Evolutionary conservation across 2,113 vertebrate genomes (phyloP), one percentile per base, ranked within the genome.

Genomic region (Varanus komodoensis): DNA sequence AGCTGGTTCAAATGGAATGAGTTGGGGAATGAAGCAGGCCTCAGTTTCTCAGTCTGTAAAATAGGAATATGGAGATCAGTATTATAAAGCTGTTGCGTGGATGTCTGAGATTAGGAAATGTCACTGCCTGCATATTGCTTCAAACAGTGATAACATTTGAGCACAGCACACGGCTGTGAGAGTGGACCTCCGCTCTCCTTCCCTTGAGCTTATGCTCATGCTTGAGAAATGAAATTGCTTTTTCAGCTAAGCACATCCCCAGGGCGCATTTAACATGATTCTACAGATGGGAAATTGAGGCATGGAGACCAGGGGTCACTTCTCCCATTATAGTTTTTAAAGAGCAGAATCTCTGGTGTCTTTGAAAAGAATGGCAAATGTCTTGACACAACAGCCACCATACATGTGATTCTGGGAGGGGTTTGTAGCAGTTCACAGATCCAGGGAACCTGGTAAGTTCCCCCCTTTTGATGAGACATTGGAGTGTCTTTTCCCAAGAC

Each of bases 261-360:
- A 27, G 50, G n/a, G 77, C 32, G 81, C 79, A 88, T 69, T 88
- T 81, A 88, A 34, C n/a, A 11, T 80, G 87, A 81, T 88, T 81
- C 81, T 88, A 88, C 78, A 69, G 87, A 88, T 81, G 77, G 67
- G 87, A 81, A 71, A 81, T 80, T 38, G 77, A 88, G 87, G 78
- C 77, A 79, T 27, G 12, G 87, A 34, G 32, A 81, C 67, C 44
- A 79, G 44, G 61, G 67, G 50, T 88, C 87, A 71, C 50, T 81
- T 34, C 77, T 81, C 64, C 52, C 67, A 81, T 69, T 81, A 68
- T 48, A 69, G 38, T 69, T 88, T 78, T 74, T 52, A 69, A n/a
- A 81, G 21, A 88, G 44, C 38, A 68, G 32, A 81, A 81, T 80
- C 61, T 87, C 27, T 14, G 21, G 9, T 79, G 64, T 5, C 61